phyloP scores from a whole-genome alignment of 2,113 vertebrate species.

The Stictonetta naevosa region DNA sequence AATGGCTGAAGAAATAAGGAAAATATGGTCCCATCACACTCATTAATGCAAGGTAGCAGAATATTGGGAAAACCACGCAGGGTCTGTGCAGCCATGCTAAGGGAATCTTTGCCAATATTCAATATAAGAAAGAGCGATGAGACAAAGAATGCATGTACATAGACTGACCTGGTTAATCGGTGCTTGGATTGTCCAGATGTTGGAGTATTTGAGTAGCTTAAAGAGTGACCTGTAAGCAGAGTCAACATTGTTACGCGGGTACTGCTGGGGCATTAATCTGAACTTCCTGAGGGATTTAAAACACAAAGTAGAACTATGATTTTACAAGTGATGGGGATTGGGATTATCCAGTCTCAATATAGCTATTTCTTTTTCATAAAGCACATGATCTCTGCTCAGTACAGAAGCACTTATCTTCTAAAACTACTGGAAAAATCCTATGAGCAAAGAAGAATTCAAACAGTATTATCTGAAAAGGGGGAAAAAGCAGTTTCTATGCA shows the following conservation, averaged over 20 bases:
- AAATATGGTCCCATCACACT: not conserved
- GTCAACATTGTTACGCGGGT: not conserved
- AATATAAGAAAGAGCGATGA: not conserved
- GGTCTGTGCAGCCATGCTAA: not conserved
- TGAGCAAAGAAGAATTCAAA: not conserved
- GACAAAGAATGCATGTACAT: not conserved
- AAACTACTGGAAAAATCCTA: not conserved
- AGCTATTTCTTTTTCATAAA: slow-evolving; percentile 44
- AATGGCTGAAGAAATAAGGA: not conserved
- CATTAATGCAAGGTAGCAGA: not conserved
- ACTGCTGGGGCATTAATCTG: slow-evolving; percentile 18
- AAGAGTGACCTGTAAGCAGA: slow-evolving; percentile 2
- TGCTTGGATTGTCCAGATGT: slow-evolving; percentile 49
- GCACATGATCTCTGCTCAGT: not conserved
- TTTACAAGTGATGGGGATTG: slow-evolving; percentile 20
- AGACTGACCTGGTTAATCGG: slow-evolving; percentile 2
- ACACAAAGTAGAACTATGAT: slow-evolving; percentile 49
- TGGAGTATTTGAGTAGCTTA: not conserved
- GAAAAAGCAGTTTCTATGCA: not conserved
- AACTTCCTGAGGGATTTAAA: slow-evolving; percentile 51
- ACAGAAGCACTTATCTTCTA: not conserved
- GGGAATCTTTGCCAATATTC: not conserved
- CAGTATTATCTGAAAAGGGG: not conserved
- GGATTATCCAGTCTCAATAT: slow-evolving; percentile 55
- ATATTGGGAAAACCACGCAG: not conserved